Conservation (phyloP, 1,140 invertebrate genomes). For the Ceratosolen solmsi region DNA sequence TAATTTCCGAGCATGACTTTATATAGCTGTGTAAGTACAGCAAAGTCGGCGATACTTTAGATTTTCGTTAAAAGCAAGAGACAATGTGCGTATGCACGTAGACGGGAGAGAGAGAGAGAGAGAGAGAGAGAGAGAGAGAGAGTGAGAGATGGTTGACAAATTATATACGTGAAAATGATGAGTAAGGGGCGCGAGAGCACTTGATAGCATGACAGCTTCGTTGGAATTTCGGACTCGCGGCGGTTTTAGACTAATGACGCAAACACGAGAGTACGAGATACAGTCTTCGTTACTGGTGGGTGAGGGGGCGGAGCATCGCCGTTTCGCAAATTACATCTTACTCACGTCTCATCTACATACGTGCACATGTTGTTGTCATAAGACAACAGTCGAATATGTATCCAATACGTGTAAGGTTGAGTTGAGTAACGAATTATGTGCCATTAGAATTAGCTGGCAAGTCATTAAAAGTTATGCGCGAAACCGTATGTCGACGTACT, state of each 20-base stretch:
- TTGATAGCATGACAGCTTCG: conserved; percentile 25
- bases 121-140: too few relatives aligned
- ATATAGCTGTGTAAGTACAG: too few relatives aligned
- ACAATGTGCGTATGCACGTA: background rate
- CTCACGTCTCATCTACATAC: background rate
- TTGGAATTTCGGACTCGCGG: conserved; percentile 43
- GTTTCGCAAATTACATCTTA: conserved; percentile 18
- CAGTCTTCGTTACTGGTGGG: background rate
- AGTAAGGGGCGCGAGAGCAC: background rate
- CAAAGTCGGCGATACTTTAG: too few relatives aligned
- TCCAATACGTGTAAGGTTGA: background rate
- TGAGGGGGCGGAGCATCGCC: background rate
- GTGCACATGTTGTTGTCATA: background rate
- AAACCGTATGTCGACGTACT: too few relatives aligned
- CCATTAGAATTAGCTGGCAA: background rate
- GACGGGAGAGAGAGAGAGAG: background rate
- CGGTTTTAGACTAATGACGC: conserved; percentile 48
- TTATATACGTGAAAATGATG: conserved; percentile 14
- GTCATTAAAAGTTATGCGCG: background rate
- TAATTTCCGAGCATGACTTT: too few relatives aligned
- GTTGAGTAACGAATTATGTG: background rate
- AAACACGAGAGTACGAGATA: conserved; percentile 32
- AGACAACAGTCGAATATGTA: background rate
- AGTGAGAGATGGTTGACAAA: background rate
- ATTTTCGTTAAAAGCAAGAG: too few relatives aligned